Percentiles rank a stretch among this genome's conserved stretches.
Conservation (phyloP, 2,113 vertebrate genomes). For the Alligator sinensis region DNA sequence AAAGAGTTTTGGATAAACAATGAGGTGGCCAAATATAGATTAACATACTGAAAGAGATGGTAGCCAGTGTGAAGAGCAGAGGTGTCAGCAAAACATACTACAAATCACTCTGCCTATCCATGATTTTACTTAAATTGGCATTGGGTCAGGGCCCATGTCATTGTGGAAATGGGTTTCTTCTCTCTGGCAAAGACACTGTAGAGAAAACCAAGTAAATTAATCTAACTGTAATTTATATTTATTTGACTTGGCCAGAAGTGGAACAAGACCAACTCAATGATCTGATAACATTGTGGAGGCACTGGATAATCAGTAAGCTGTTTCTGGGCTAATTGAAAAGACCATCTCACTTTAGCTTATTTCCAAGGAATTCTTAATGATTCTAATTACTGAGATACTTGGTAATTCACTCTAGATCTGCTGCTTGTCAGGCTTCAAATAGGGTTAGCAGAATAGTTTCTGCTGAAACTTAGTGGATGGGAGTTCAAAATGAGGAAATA, state of each 20-base stretch:
- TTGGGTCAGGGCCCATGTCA: neutral
- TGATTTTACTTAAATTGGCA: neutral
- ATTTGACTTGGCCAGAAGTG: conserved; percentile 9
- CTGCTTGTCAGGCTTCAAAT: conserved; percentile 46
- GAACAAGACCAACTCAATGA: neutral
- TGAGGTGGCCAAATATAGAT: neutral
- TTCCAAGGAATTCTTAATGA: conserved; percentile 33
- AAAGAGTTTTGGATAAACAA: neutral
- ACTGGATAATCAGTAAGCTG: neutral
- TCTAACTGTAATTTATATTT: neutral
- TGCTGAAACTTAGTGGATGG: conserved; percentile 53
- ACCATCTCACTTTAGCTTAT: conserved; percentile 27
- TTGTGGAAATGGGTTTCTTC: neutral
- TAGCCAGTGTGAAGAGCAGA: neutral
- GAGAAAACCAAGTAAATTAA: neutral
- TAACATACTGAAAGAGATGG: neutral
- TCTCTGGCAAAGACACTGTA: neutral
- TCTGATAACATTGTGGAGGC: neutral
- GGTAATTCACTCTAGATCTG: conserved; percentile 32
- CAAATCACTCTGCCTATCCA: fast-evolving
- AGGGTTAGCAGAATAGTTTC: conserved; percentile 38
- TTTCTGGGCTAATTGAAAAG: conserved; percentile 30
- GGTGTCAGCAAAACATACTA: neutral
- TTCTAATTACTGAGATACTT: conserved; percentile 19
- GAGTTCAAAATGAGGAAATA: conserved; percentile 24